These are phyloP conservation scores for Melitaea athalia DNA, from an alignment of 2,888 invertebrate species.

Conservation along the genomic window DNA sequence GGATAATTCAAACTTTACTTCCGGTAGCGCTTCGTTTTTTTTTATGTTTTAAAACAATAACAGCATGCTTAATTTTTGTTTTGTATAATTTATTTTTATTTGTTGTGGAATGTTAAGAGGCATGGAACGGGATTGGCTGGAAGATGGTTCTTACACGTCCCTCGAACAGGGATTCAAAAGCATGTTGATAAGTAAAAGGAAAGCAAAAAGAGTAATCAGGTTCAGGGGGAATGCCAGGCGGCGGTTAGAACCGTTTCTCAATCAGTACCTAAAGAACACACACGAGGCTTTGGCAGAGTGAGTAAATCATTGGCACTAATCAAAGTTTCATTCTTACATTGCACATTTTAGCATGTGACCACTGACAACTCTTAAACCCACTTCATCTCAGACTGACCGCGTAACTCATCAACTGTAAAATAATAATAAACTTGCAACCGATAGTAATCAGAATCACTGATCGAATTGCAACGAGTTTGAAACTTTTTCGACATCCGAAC, in stretches of 20 bases:
- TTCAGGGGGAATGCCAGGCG: conserved; percentile 51
- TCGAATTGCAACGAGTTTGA: background rate
- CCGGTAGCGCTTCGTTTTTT: conserved; percentile 23
- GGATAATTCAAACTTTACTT: conserved; percentile 35
- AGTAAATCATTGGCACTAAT: conserved; percentile 42
- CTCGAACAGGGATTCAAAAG: conserved; percentile 75
- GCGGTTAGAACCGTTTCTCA: conserved; percentile 53
- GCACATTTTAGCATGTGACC: background rate
- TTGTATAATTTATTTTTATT: conserved; percentile 50
- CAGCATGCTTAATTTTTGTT: conserved; percentile 45
- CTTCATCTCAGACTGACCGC: background rate
- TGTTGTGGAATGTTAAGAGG: conserved; percentile 64
- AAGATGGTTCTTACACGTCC: conserved; percentile 84
- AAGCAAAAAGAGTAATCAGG: conserved; percentile 2
- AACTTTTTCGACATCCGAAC: background rate
- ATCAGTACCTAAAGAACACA: conserved; percentile 35
- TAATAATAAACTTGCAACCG: background rate
- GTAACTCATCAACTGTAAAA: background rate
- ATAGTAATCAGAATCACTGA: too few relatives aligned
- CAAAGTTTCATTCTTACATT: background rate
- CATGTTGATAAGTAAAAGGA: conserved; percentile 72
- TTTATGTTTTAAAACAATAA: conserved; percentile 28
- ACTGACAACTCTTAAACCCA: background rate
- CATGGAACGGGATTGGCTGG: conserved; percentile 85
- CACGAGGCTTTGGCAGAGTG: conserved; percentile 47